A percentile compares a stretch with the other conserved stretches of the same genome.
Conservation (phyloP, 1,140 invertebrate species). For the Drosophila elegans region DNA sequence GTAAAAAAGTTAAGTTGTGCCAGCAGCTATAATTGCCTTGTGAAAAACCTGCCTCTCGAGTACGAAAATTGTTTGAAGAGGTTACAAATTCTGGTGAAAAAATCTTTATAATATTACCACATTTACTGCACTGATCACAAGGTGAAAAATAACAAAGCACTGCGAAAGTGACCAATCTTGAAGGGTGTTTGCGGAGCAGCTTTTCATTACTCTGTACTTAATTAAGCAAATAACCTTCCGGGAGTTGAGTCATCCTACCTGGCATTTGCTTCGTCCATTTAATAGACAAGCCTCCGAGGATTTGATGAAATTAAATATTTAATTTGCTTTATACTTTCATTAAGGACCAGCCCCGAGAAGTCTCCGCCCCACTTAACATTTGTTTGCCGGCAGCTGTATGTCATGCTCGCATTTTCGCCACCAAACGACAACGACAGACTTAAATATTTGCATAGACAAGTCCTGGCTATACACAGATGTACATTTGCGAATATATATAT, state of each 20-base stretch:
- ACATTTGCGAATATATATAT: constrained; percentile 16
- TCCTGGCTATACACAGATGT: constrained; percentile 22
- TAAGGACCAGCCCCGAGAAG: constrained; percentile 7
- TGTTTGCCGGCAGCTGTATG: constrained; percentile 62
- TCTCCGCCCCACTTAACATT: constrained; percentile 53
- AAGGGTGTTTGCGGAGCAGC: neutral
- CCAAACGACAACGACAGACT: constrained; percentile 77
- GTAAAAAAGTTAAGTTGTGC: constrained; percentile 3
- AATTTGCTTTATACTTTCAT: constrained; percentile 64
- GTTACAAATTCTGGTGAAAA: neutral
- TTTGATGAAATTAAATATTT: constrained; percentile 64
- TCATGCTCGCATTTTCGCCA: constrained; percentile 73
- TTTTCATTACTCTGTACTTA: constrained; percentile 1
- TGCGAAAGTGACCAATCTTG: neutral
- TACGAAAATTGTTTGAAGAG: neutral
- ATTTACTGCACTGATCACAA: neutral
- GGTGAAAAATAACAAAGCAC: neutral
- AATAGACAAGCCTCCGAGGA: neutral
- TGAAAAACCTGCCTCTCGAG: neutral
- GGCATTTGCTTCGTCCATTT: constrained; percentile 6
- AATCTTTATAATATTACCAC: neutral
- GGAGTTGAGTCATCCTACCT: constrained; percentile 4
- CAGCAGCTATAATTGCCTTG: constrained; percentile 13
- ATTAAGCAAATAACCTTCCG: constrained; percentile 5
- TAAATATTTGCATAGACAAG: constrained; percentile 78